A percentile compares a stretch with the other conserved stretches of the same genome.
Conservation (phyloP, 2,888 invertebrate species). For the Allolobophora icterica region DNA sequence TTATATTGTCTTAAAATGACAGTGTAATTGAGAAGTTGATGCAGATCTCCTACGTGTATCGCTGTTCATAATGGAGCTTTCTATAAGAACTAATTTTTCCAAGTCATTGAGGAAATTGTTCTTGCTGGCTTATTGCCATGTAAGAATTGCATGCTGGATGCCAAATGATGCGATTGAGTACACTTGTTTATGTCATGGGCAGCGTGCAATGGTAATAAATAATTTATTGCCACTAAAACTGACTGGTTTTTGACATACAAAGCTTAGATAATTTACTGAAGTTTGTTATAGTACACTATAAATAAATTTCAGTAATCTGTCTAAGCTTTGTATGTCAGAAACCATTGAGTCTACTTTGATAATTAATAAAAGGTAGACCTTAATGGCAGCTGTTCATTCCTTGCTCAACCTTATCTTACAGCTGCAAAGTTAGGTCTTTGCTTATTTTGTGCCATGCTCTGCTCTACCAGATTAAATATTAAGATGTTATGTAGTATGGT, state of each 20-base stretch:
- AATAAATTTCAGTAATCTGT: too few relatives aligned
- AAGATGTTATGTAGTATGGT: background rate
- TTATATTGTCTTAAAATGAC: background rate
- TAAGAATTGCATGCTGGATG: background rate
- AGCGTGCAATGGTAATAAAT: background rate
- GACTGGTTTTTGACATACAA: background rate
- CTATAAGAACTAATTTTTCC: background rate
- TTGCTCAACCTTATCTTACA: background rate
- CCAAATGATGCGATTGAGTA: background rate
- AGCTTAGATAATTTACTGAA: conserved; percentile 9
- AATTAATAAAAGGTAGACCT: background rate
- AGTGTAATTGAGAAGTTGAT: background rate
- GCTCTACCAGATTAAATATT: background rate
- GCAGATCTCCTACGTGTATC: background rate
- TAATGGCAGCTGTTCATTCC: background rate
- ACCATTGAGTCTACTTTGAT: too few relatives aligned
- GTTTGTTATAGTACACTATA: background rate
- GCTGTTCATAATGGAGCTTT: background rate
- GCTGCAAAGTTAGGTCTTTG: background rate
- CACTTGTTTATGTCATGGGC: background rate
- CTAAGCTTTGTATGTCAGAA: too few relatives aligned
- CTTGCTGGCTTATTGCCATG: background rate
- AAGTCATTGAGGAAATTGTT: background rate
- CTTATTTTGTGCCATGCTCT: background rate
- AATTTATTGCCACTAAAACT: conserved; percentile 17